Conservation (phyloP, 1,140 invertebrate species). For the Bombyx mori region DNA sequence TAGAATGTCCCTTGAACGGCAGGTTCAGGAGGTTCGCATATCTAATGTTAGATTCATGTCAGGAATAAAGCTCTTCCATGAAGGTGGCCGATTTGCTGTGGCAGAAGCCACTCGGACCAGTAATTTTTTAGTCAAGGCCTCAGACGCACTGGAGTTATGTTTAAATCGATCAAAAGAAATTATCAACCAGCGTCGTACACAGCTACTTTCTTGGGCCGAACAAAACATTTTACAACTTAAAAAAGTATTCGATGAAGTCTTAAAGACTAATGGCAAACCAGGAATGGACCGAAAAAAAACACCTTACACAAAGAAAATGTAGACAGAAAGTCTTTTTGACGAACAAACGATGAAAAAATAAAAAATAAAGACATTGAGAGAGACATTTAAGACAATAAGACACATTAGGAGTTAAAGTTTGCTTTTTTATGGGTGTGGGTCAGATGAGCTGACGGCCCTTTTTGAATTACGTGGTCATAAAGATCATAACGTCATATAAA, state of each 20-base stretch:
- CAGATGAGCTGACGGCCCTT: too few species aligned
- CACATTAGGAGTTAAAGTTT: too few species aligned
- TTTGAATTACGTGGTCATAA: too few species aligned
- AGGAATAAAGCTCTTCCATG: constrained; percentile 36
- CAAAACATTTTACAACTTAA: constrained; percentile 29
- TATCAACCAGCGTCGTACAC: constrained; percentile 28
- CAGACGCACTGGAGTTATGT: constrained; percentile 40
- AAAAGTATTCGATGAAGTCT: constrained; percentile 25
- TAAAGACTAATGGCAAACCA: constrained; percentile 16
- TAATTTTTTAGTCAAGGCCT: constrained; percentile 24
- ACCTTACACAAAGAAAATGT: constrained; percentile 20
- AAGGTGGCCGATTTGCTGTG: constrained; percentile 42
- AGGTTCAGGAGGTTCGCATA: constrained; percentile 36
- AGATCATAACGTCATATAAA: too few species aligned
- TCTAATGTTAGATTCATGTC: constrained; percentile 39
- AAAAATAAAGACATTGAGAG: too few species aligned
- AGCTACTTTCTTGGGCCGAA: constrained; percentile 35
- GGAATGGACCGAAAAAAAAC: constrained; percentile 21
- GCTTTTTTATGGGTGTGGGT: too few species aligned
- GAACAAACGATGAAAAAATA: not conserved
- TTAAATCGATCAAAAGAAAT: constrained; percentile 21
- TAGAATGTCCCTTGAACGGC: constrained; percentile 28
- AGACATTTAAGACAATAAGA: too few species aligned
- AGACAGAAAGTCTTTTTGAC: constrained; percentile 1
- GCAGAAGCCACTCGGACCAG: constrained; percentile 32